Evolutionary conservation across 2,797 vertebrate genomes (phyloP).

Genomic region (Macropus fuliginosus): DNA sequence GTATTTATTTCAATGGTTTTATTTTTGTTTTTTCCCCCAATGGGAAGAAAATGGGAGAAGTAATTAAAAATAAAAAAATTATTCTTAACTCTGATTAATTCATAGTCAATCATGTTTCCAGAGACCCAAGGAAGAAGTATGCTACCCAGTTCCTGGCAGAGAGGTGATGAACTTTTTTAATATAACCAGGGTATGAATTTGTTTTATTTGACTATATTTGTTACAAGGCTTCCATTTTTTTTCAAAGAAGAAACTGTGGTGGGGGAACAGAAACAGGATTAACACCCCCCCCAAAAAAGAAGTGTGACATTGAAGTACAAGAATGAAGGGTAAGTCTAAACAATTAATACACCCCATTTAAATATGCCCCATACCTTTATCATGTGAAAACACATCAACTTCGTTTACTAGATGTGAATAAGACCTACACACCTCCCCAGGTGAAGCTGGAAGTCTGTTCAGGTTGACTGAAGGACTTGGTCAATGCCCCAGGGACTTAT

Average conservation of each 20-base stretch:
- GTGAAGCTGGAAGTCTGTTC: neutral
- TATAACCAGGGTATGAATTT: neutral
- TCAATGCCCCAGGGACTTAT: neutral
- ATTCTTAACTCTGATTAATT: neutral
- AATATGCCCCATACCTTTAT: neutral
- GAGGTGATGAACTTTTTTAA: neutral
- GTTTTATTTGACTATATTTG: neutral
- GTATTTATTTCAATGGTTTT: neutral
- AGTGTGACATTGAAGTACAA: neutral
- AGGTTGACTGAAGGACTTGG: neutral
- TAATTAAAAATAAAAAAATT: neutral
- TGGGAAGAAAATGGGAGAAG: neutral
- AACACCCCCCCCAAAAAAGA: neutral
- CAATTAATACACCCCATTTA: neutral
- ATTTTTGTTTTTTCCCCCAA: neutral
- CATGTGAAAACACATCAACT: neutral
- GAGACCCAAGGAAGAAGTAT: neutral
- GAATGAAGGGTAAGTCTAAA: neutral
- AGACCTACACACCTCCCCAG: neutral
- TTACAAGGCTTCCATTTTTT: neutral
- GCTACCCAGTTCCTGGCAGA: neutral
- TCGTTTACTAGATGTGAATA: neutral
- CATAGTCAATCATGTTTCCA: neutral
- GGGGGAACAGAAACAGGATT: neutral
- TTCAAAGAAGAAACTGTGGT: neutral